Conservation (phyloP, 2,113 vertebrate species). For the Osmerus eperlanus region DNA sequence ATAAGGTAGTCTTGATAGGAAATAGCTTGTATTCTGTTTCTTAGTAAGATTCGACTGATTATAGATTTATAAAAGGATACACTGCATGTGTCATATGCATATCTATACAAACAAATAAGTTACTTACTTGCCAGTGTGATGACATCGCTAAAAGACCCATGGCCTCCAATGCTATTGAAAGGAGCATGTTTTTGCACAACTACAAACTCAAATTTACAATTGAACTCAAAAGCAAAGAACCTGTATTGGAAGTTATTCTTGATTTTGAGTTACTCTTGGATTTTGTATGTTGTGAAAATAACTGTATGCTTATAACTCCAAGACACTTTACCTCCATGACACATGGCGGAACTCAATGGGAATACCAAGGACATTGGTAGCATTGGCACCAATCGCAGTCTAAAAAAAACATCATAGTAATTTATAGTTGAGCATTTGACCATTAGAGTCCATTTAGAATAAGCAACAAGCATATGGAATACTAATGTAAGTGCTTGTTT, state of each 20-base stretch:
- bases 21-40: no score
- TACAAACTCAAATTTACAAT: neutral
- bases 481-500: no score
- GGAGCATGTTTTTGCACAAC: neutral
- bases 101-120: no score
- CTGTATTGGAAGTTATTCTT: neutral
- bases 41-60: no score
- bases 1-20: no score
- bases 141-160: slow-evolving; percentile 69
- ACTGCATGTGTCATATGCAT: no score
- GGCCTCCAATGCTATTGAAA: slow-evolving; percentile 73
- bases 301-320: neutral
- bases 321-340: slow-evolving; percentile 71
- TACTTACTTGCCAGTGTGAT: slow-evolving; percentile 78
- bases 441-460: neutral
- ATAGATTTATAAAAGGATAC: no score
- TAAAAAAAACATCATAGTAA: slow-evolving; percentile 34
- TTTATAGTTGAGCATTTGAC: neutral
- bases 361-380: slow-evolving; percentile 71
- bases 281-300: neutral
- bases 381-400: slow-evolving; percentile 75
- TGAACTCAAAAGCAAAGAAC: neutral
- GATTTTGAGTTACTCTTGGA: no score
- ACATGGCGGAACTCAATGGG: slow-evolving; percentile 74
- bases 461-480: neutral